Evolutionary conservation across 2,888 invertebrate species (phyloP).

Genomic region (Spodoptera littoralis): DNA sequence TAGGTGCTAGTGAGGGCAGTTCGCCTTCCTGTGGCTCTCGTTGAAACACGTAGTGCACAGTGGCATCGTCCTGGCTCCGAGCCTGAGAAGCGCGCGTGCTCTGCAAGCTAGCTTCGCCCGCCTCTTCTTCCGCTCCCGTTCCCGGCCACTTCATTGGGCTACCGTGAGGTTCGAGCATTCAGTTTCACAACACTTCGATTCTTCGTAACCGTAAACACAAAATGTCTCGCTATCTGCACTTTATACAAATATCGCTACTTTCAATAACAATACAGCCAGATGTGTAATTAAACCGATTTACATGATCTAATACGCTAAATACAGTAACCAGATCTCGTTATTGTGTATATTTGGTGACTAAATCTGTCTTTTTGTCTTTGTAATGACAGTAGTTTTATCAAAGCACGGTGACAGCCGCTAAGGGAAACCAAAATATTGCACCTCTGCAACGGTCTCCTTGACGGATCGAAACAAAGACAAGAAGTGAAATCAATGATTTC

Average conservation of each 20-base stretch:
- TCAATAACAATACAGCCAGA: conserved; percentile 65
- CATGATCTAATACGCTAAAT: conserved; percentile 74
- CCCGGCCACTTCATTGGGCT: conserved; percentile 95
- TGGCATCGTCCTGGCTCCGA: conserved; percentile 95
- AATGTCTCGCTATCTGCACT: conserved; percentile 71
- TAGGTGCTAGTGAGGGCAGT: conserved; percentile 92
- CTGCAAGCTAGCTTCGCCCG: conserved; percentile 85
- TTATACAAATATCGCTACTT: conserved; percentile 63
- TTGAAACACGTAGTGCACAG: conserved; percentile 97
- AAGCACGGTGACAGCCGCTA: conserved; percentile 86
- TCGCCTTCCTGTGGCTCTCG: conserved; percentile 94
- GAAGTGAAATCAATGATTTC: conserved; percentile 70
- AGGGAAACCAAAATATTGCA: conserved; percentile 86
- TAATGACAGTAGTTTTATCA: conserved; percentile 82
- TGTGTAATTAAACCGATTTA: conserved; percentile 70
- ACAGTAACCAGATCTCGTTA: conserved; percentile 62
- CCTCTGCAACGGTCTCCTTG: conserved; percentile 87
- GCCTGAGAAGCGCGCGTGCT: conserved; percentile 91
- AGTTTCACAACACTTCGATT: conserved; percentile 80
- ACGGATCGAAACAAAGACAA: conserved; percentile 89
- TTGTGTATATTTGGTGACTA: conserved; percentile 73
- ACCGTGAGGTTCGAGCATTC: conserved; percentile 89
- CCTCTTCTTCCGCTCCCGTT: conserved; percentile 91
- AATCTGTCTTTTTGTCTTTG: conserved; percentile 78
- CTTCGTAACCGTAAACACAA: conserved; percentile 79